A percentile compares a stretch with the other conserved stretches of the same genome.
Evolutionary conservation across 2,113 vertebrate species (phyloP).

Genomic region (Oreochromis niloticus): DNA sequence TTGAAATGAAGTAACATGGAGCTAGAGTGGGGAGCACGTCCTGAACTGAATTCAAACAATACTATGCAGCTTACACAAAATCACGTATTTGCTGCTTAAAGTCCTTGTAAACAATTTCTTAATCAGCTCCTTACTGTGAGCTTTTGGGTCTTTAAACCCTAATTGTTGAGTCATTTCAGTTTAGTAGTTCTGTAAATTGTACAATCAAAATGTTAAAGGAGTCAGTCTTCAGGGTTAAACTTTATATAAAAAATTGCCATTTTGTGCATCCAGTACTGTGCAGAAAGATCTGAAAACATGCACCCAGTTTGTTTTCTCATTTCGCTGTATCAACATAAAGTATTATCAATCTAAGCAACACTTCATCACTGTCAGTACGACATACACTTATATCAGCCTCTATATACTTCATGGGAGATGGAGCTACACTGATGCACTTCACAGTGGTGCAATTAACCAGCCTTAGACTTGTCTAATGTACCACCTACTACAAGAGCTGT

Average conservation of each 20-base stretch:
- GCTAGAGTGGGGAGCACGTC: neutral
- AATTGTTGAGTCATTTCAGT: neutral
- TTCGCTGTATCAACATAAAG: neutral
- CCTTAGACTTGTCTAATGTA: neutral
- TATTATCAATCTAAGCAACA: neutral
- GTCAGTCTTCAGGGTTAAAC: neutral
- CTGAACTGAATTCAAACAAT: neutral
- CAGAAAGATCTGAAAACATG: neutral
- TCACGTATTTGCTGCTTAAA: neutral
- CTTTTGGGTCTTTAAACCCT: neutral
- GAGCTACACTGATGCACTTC: neutral
- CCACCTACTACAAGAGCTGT: neutral
- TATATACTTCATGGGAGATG: neutral
- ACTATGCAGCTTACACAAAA: neutral
- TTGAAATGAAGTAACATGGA: neutral
- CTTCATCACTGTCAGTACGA: conserved; percentile 5
- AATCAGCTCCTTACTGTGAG: neutral
- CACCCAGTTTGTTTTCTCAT: neutral
- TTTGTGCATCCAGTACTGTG: neutral
- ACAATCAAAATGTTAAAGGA: neutral
- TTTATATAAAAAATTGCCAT: neutral
- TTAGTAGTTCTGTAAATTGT: neutral
- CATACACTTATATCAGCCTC: conserved; percentile 5
- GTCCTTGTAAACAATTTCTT: neutral
- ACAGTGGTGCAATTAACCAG: conserved; percentile 5